Percentiles rank a stretch among this genome's conserved stretches.
These are phyloP conservation scores for Nemotelus nigrinus DNA, from an alignment of 2,888 invertebrate genomes.

Conservation along the genomic window DNA sequence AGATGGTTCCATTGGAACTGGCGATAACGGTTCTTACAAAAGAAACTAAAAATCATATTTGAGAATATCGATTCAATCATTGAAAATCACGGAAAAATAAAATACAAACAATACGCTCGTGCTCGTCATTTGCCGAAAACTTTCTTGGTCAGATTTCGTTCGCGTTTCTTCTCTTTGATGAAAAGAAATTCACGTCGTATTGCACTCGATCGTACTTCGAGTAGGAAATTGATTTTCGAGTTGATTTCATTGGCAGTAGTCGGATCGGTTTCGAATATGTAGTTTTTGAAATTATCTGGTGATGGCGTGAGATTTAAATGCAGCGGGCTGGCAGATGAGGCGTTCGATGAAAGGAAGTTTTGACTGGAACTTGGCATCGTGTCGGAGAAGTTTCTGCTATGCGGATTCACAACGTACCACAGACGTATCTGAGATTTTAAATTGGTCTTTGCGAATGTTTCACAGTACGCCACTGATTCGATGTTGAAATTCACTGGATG, in stretches of 20 bases:
- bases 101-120: slow-evolving; percentile 40
- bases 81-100: slow-evolving; percentile 29
- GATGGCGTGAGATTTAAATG: slow-evolving; percentile 56
- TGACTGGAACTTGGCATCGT: slow-evolving; percentile 24
- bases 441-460: slow-evolving; percentile 79
- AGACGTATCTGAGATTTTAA: slow-evolving; percentile 79
- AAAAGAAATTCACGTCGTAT: slow-evolving; percentile 85
- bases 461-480: slow-evolving; percentile 88
- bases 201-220: slow-evolving; percentile 82
- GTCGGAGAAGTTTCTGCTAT: slow-evolving; percentile 49
- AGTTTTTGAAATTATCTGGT: slow-evolving; percentile 78
- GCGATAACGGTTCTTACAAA: slow-evolving; percentile 37
- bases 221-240: slow-evolving; percentile 85
- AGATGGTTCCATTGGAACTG: slow-evolving; percentile 38
- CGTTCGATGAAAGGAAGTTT: slow-evolving; percentile 11
- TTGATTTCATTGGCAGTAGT: slow-evolving; percentile 83
- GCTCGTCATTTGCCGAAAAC: slow-evolving; percentile 44
- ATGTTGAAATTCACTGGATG: slow-evolving; percentile 87
- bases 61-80: slow-evolving; percentile 20
- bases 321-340: slow-evolving; percentile 59
- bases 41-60: slow-evolving; percentile 8
- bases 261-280: slow-evolving; percentile 87
- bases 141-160: slow-evolving; percentile 36
- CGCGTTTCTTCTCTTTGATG: slow-evolving; percentile 69
- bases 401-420: slow-evolving; percentile 69